A percentile compares a stretch with the other conserved stretches of the same genome.
Evolutionary conservation across 2,888 invertebrate species (phyloP).

Genomic region (Pammene aurita): DNA sequence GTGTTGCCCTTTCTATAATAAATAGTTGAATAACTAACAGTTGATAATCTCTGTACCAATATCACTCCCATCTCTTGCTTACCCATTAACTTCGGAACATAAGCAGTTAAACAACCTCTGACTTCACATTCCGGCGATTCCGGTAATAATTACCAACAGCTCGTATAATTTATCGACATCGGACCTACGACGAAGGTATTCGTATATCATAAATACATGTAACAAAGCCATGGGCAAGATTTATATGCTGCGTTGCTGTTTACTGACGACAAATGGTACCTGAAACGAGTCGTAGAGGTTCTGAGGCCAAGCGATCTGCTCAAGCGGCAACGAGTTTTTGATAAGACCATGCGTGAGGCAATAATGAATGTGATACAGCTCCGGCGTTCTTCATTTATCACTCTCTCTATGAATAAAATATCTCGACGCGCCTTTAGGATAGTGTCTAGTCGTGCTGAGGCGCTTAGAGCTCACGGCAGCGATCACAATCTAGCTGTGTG

Average conservation of each 20-base stretch:
- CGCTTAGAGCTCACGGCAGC: conserved; percentile 66
- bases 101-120: conserved; percentile 41
- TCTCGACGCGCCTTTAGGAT: conserved; percentile 73
- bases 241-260: conserved; percentile 71
- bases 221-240: conserved; percentile 66
- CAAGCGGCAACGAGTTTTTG: conserved; percentile 77
- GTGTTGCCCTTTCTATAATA: background rate
- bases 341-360: conserved; percentile 76
- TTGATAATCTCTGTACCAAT: conserved; percentile 20
- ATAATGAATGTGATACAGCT: conserved; percentile 80
- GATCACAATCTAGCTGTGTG: conserved; percentile 65
- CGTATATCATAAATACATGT: conserved; percentile 64
- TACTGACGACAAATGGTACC: conserved; percentile 69
- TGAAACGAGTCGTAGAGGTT: conserved; percentile 67
- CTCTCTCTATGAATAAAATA: conserved; percentile 79
- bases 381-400: conserved; percentile 77
- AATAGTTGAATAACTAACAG: background rate
- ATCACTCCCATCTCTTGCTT: conserved; percentile 23
- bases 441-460: conserved; percentile 71
- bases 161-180: conserved; percentile 56
- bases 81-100: conserved; percentile 29
- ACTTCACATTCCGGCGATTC: conserved; percentile 44
- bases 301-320: conserved; percentile 60
- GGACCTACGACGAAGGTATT: conserved; percentile 47
- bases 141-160: conserved; percentile 55